Evolutionary conservation across 2,888 invertebrate species (phyloP).

Genomic region (Cantharis rustica): DNA sequence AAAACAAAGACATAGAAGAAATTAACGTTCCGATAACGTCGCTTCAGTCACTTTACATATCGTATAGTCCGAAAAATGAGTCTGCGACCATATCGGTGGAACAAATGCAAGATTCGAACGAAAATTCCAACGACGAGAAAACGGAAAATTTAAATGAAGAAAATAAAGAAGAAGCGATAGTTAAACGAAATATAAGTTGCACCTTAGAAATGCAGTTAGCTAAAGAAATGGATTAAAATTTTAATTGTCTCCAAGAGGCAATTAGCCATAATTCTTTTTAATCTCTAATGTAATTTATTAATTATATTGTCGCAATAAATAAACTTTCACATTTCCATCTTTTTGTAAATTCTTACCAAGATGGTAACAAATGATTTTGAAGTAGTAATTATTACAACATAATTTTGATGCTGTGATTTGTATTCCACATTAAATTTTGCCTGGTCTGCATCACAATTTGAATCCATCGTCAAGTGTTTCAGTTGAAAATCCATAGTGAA

Average conservation of each 20-base stretch:
- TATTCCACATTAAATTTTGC: no score
- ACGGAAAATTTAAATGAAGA: conserved; percentile 7
- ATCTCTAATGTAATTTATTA: neutral
- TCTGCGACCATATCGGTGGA: neutral
- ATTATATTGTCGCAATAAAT: neutral
- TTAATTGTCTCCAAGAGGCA: no score
- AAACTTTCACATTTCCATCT: neutral
- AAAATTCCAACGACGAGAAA: neutral
- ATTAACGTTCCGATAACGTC: neutral
- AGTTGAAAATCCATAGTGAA: no score
- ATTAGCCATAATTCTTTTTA: neutral
- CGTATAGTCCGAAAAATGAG: neutral
- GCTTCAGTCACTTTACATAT: conserved; percentile 3
- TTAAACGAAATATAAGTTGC: conserved; percentile 40
- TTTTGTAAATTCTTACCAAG: no score
- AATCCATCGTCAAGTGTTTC: no score
- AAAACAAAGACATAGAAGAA: neutral
- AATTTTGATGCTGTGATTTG: no score
- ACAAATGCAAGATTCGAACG: neutral
- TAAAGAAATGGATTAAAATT: conserved; percentile 31
- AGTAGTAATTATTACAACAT: no score
- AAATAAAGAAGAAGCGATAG: conserved; percentile 6
- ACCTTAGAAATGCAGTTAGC: conserved; percentile 55
- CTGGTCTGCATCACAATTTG: no score
- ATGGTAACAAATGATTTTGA: no score